A percentile compares a stretch with the other conserved stretches of the same genome.
Evolutionary conservation across 2,888 invertebrate genomes (phyloP).

Genomic region (Schizotus pectinicornis): DNA sequence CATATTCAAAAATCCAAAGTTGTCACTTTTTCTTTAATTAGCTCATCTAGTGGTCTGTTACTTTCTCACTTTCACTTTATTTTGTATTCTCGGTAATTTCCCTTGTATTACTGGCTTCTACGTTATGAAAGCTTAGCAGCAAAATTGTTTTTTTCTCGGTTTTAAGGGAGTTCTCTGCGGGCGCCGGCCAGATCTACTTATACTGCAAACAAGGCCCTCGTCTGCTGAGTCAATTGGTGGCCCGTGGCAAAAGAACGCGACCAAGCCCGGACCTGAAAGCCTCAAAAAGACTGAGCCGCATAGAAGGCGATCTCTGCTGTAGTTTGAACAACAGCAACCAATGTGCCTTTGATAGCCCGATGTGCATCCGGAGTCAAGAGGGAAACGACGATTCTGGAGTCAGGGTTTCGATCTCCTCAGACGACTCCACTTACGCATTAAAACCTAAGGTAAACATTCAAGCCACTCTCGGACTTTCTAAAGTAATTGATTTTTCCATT

Average conservation of each 20-base stretch:
- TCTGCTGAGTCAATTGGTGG: constrained; percentile 58
- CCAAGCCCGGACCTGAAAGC: constrained; percentile 36
- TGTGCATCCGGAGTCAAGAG: constrained; percentile 49
- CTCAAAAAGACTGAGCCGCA: constrained; percentile 58
- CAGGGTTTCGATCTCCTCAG: constrained; percentile 52
- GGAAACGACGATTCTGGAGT: constrained; percentile 56
- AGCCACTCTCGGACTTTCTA: not conserved
- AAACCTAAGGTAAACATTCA: constrained; percentile 49
- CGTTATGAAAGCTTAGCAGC: not conserved
- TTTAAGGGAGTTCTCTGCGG: constrained; percentile 61
- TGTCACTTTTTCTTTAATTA: too few relatives aligned
- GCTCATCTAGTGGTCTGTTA: too few relatives aligned
- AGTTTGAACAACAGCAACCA: constrained; percentile 35
- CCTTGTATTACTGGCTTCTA: too few relatives aligned
- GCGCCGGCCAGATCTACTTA: constrained; percentile 61
- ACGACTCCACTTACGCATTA: constrained; percentile 48
- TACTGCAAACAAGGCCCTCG: constrained; percentile 60
- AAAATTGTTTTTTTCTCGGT: not conserved
- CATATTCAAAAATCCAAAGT: too few relatives aligned
- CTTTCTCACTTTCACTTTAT: too few relatives aligned
- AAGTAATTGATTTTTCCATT: constrained; percentile 2
- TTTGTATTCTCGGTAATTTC: too few relatives aligned
- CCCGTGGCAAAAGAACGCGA: constrained; percentile 57
- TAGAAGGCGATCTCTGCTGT: constrained; percentile 60
- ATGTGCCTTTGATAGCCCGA: constrained; percentile 46